These are phyloP conservation scores for Zygothrica quintamaculata DNA, from an alignment of 2,888 invertebrate genomes.

Conservation along the genomic window DNA sequence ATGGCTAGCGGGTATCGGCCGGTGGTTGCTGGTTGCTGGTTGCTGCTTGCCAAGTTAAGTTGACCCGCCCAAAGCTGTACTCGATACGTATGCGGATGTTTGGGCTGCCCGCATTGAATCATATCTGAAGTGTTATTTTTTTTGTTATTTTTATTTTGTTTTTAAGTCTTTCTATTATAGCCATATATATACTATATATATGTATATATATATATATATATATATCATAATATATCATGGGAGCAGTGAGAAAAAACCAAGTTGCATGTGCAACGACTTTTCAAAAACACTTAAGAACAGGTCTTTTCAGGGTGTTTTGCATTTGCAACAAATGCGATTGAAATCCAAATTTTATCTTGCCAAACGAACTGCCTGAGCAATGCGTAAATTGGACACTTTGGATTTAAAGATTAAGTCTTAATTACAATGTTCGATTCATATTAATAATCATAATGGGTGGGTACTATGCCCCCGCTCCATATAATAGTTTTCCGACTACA, in stretches of 20 bases:
- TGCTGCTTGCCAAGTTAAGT: conserved; percentile 4
- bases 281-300: conserved; percentile 55
- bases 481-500: too few relatives aligned
- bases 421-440: conserved; percentile 36
- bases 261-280: conserved; percentile 54
- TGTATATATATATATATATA: conserved; percentile 4
- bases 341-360: conserved; percentile 35
- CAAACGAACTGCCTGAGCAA: conserved; percentile 19
- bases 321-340: conserved; percentile 15
- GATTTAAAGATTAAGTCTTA: conserved; percentile 47
- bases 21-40: neutral
- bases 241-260: conserved; percentile 35
- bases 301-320: conserved; percentile 29
- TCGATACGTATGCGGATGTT: conserved; percentile 49
- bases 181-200: too few relatives aligned
- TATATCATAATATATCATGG: neutral
- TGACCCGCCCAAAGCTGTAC: conserved; percentile 42
- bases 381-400: conserved; percentile 55
- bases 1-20: neutral
- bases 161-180: too few relatives aligned
- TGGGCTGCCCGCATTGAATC: conserved; percentile 33
- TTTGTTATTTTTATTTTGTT: too few relatives aligned
- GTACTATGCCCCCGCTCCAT: neutral
- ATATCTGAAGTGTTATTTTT: conserved; percentile 38
- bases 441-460: conserved; percentile 10